Conservation (phyloP, 2,888 invertebrate species). For the Hoplodrina blanda region DNA sequence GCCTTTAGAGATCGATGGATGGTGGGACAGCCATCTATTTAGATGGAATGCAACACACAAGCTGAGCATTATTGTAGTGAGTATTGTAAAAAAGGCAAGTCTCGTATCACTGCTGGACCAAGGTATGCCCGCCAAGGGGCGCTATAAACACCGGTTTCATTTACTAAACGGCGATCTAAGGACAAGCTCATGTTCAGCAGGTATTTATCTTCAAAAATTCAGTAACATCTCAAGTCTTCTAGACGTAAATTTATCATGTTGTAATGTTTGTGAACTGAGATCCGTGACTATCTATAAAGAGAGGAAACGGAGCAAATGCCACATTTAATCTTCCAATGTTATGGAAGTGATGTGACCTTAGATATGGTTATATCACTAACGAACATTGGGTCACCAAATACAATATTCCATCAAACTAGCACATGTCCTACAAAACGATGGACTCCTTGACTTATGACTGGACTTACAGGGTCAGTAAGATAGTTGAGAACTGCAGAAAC, state of each 20-base stretch:
- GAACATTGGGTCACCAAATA: slow-evolving; percentile 82
- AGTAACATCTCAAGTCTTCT: no score
- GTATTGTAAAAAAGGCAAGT: no score
- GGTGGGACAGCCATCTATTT: neutral
- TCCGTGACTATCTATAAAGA: slow-evolving; percentile 82
- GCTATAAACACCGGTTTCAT: no score
- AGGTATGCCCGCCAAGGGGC: no score
- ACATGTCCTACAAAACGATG: neutral
- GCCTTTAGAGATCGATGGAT: neutral
- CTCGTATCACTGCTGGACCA: no score
- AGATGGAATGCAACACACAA: no score
- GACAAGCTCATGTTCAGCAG: no score
- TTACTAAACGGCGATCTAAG: no score
- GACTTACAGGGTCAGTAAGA: slow-evolving; percentile 94
- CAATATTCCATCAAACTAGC: neutral
- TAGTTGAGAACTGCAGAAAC: slow-evolving; percentile 97
- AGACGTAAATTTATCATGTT: neutral
- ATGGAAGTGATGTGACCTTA: slow-evolving; percentile 85
- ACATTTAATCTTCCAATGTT: slow-evolving; percentile 87
- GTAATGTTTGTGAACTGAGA: slow-evolving; percentile 85
- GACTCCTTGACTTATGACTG: neutral
- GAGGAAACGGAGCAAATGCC: slow-evolving; percentile 83
- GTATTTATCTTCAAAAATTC: no score
- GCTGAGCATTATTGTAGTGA: no score
- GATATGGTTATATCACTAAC: slow-evolving; percentile 82